Evolutionary conservation across 2,888 invertebrate genomes (phyloP).

Genomic region (Andrena hattorfiana): DNA sequence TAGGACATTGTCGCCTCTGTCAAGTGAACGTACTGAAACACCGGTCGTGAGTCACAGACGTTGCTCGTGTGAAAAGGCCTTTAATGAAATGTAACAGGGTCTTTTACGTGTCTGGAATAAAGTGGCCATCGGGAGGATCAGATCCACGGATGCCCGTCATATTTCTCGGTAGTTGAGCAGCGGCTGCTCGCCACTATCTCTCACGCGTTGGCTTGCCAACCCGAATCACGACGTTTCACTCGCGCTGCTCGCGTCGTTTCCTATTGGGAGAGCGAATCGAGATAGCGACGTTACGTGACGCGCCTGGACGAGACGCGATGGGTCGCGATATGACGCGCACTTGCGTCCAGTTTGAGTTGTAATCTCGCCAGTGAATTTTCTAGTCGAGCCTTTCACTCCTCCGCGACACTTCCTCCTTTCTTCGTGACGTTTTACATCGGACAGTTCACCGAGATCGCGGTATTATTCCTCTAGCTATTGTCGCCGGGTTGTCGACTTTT

Average conservation of each 20-base stretch:
- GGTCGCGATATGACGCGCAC: slow-evolving; percentile 46
- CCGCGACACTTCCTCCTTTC: slow-evolving; percentile 64
- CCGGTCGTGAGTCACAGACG: too few relatives aligned
- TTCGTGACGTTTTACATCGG: slow-evolving; percentile 35
- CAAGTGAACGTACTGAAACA: too few relatives aligned
- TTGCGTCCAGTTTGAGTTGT: slow-evolving; percentile 49
- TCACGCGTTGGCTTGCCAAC: slow-evolving; percentile 4
- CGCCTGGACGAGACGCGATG: slow-evolving; percentile 26
- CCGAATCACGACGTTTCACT: slow-evolving; percentile 26
- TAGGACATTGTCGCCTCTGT: too few relatives aligned
- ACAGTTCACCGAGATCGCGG: slow-evolving; percentile 16
- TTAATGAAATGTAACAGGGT: too few relatives aligned
- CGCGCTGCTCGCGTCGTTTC: slow-evolving; percentile 15
- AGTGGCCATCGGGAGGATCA: background rate
- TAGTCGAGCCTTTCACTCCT: slow-evolving; percentile 67
- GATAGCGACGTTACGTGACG: slow-evolving; percentile 59
- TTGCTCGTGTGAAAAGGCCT: too few relatives aligned
- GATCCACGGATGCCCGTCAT: background rate
- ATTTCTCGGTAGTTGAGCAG: slow-evolving; percentile 10
- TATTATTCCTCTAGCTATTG: background rate
- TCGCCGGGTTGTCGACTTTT: background rate
- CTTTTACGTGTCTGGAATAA: background rate
- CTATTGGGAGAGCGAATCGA: slow-evolving; percentile 37
- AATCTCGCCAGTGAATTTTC: slow-evolving; percentile 65
- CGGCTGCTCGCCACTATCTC: slow-evolving; percentile 3